Conservation (phyloP, 2,113 vertebrate species). For the Catharus fuscescens region DNA sequence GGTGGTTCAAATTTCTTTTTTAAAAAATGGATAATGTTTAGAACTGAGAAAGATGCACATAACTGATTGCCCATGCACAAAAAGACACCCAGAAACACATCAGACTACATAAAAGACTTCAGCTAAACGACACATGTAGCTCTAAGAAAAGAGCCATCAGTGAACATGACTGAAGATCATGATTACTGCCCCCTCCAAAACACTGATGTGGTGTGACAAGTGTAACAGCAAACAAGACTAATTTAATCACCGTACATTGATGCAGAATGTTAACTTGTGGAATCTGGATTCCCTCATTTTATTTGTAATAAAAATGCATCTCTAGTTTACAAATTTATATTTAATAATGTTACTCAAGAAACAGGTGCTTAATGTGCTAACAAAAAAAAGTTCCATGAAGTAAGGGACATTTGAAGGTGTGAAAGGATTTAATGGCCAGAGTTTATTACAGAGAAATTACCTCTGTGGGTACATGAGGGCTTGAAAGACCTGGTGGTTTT, state of each 20-base stretch:
- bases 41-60: constrained; percentile 51
- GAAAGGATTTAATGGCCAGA: not conserved
- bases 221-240: constrained; percentile 9
- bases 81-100: constrained; percentile 23
- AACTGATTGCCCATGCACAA: constrained; percentile 67
- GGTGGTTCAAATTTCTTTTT: not conserved
- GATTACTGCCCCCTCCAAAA: constrained; percentile 7
- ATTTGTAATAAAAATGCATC: constrained; percentile 57
- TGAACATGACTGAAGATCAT: constrained; percentile 42
- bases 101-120: constrained; percentile 48
- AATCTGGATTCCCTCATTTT: not conserved
- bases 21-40: constrained; percentile 30
- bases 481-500: constrained; percentile 26
- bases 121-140: constrained; percentile 34
- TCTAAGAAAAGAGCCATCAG: constrained; percentile 67
- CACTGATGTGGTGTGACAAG: not conserved
- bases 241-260: constrained; percentile 30
- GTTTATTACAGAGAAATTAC: constrained; percentile 12
- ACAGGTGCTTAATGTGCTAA: not conserved
- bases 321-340: constrained; percentile 32
- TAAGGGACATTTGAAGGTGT: not conserved
- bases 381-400: not conserved
- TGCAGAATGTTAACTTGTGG: not conserved
- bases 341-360: constrained; percentile 3
- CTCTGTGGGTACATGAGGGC: not conserved